Evolutionary conservation across 1,140 invertebrate species (phyloP).

Genomic region (Asobara japonica): DNA sequence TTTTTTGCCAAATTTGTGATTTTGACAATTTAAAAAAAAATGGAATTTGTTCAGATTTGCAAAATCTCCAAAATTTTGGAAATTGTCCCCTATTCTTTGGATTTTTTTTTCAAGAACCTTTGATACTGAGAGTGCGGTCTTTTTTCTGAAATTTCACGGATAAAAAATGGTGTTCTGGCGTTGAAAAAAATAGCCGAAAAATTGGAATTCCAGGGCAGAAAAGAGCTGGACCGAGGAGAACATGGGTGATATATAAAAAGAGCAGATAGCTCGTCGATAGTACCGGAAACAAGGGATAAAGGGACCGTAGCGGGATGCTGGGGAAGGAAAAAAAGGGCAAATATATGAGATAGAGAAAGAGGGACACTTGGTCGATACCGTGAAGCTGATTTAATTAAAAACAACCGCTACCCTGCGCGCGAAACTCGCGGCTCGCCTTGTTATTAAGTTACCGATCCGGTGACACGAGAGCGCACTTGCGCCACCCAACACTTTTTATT

Average conservation of each 20-base stretch:
- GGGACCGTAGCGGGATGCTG: conserved; percentile 18
- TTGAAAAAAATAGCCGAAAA: no score
- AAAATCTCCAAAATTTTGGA: no score
- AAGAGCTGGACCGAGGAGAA: no score
- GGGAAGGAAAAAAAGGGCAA: not conserved
- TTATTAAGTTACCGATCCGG: conserved; percentile 16
- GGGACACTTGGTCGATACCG: conserved; percentile 9
- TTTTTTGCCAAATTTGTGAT: no score
- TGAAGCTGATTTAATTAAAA: conserved; percentile 12
- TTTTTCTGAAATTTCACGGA: no score
- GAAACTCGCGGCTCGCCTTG: conserved; percentile 14
- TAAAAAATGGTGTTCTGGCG: no score
- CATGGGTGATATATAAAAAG: not conserved
- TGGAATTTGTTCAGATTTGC: no score
- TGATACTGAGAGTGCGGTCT: no score
- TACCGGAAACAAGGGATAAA: conserved; percentile 5
- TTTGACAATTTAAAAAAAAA: no score
- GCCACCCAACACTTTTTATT: not conserved
- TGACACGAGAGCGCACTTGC: conserved; percentile 12
- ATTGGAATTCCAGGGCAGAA: no score
- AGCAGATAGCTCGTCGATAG: conserved; percentile 11
- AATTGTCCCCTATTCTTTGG: no score
- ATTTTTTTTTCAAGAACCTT: no score
- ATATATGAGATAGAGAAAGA: not conserved
- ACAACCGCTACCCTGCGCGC: conserved; percentile 10